Evolutionary conservation across 2,113 vertebrate species (phyloP).

Genomic region (Upupa epops): DNA sequence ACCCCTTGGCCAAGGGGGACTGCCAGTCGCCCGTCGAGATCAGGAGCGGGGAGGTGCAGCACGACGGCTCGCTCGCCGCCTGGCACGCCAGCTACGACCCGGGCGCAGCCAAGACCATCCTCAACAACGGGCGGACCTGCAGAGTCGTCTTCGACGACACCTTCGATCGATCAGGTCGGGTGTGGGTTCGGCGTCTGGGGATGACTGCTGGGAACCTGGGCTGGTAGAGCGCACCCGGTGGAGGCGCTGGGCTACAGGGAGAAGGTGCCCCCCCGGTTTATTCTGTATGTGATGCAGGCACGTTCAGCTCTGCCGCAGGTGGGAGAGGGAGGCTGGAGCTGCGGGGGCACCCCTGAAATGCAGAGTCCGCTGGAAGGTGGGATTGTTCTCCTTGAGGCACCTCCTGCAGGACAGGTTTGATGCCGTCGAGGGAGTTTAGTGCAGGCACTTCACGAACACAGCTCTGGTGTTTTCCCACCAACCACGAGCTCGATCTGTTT

Average conservation of each 20-base stretch:
- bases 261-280: neutral
- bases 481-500: no score
- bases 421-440: neutral
- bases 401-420: neutral
- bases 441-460: neutral
- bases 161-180: slow-evolving; percentile 87
- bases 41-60: slow-evolving; percentile 71
- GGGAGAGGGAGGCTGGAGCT: neutral
- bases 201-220: neutral
- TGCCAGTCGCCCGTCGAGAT: slow-evolving; percentile 94
- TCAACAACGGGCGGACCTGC: slow-evolving; percentile 92
- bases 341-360: neutral
- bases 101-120: slow-evolving; percentile 81
- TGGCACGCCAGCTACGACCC: slow-evolving; percentile 86
- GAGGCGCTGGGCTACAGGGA: rapidly evolving
- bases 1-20: slow-evolving; percentile 84
- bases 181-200: neutral
- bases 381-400: neutral
- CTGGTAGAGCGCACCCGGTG: neutral
- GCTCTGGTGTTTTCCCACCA: rapidly evolving
- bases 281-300: neutral
- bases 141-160: slow-evolving; percentile 89
- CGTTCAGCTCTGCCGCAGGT: neutral
- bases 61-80: slow-evolving; percentile 78
- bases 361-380: neutral